Base-by-base conservation (phyloP, 2,113 vertebrate species). In the Axis porcinus region DNA sequence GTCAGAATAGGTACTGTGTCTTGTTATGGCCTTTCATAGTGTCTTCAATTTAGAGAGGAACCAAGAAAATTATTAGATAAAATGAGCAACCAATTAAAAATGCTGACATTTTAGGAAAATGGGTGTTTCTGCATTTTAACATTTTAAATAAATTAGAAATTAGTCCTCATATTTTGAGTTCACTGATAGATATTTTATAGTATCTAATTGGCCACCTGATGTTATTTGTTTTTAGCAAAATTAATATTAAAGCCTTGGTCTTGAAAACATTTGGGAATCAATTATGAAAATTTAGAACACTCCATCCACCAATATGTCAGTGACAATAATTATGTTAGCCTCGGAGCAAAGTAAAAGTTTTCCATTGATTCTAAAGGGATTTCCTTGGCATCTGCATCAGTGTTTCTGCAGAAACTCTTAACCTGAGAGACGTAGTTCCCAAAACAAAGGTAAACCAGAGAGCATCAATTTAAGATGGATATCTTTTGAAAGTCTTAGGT, bases 241-340 rank as follows among this genome's bases (percentile, higher is more conserved):
- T 92, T 86, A 55, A 50, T n/a, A 84, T 76, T 54, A 86, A 89
- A 87, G 57, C 3, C 25, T 82, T 79, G 5, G 2, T 23, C 12
- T 88, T 91, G 93, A 91, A 91, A 94, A 45, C 95, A 89, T 62
- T 96, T 36, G 88, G 47, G 89, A 93, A 96, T 88, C 96, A 96
- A 89, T 97, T 96, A 91, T 21, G 33, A 57, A 89, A 83, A 50
- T 78, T 7, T 45, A 89, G 14, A 28, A 83, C 14, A 70, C 25
- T 60, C 40, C 92, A 7, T 83, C 11, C 57, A 64, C 6, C 57
- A 52, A 54, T 55, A 83, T 27, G 60, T 86, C 82, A 86, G 17
- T 93, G 16, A 91, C 3, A 94, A 83, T 95, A 93, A 97, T 97
- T 95, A 70, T 16, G 14, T 70, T 81, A 79, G 19, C 45, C 40